Evolutionary conservation across 1,140 invertebrate genomes (phyloP), one percentile per base, ranked within the genome.

Genomic region (Magallana angulata): DNA sequence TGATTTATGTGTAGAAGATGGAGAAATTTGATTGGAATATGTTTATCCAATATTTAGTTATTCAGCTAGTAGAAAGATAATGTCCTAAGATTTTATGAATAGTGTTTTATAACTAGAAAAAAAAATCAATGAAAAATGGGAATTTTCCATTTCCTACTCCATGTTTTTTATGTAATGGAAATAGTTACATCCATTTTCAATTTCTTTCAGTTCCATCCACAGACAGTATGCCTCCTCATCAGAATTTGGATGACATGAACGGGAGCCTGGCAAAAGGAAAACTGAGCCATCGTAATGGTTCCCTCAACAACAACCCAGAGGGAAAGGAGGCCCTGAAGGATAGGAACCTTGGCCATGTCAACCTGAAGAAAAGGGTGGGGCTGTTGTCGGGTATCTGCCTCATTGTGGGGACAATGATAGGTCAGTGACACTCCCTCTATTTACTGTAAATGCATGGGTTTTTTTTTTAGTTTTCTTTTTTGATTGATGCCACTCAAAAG

Each of bases 381-480:
- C 89, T 94, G 16, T n/a, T 94, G 8, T 92, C 91, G 48, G 93
- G 93, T 9, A 92, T 94, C 1, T 90, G 92, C 12, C 85, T 94
- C 9, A 94, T 94, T 83, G 93, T 94, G 36, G 94, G 94, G 16
- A 94, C 93, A 24, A 93, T 94, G 90, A 94, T 94, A 71, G 94
- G 97, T 87, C 98, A 58, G 88, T 87, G 57, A 8, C 7, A 1
- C 7, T 81, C 36, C 36, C 36, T 36, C 36, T 48, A 2, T 4
- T 48, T 48, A 48, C 36, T 48, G 36, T 48, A 48, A 48, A 48
- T 48, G 36, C 36, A 48, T 48, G 36, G 24, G 0, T 24, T 24
- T 48, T 48, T 48, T 48, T 48, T 48, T 48, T 48, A 48, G 36
- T 48, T 48, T 48, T 48, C 2, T 48, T 48, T 24, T 48, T 48